Evolutionary conservation across 2,888 invertebrate species (phyloP).

Genomic region (Tinea trinotella): DNA sequence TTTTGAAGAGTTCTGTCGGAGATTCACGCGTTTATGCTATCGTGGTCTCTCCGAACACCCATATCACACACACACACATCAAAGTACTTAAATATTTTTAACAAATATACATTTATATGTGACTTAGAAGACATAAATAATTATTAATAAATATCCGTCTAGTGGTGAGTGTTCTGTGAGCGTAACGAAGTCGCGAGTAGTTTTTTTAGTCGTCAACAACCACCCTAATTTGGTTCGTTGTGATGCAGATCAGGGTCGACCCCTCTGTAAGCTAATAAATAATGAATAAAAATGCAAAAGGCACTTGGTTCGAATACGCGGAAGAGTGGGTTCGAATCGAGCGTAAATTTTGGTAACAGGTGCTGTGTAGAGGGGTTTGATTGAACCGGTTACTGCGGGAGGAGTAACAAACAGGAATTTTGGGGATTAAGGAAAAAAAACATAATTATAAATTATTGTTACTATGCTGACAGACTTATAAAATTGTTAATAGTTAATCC

Average conservation of each 20-base stretch:
- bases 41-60: too few species aligned
- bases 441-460: neutral
- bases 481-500: neutral
- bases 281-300: constrained; percentile 56
- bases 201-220: constrained; percentile 27
- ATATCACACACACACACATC: too few species aligned
- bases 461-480: neutral
- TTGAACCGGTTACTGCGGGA: constrained; percentile 23
- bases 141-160: too few species aligned
- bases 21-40: too few species aligned
- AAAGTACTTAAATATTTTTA: too few species aligned
- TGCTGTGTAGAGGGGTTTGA: constrained; percentile 35
- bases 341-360: constrained; percentile 54
- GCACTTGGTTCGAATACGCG: constrained; percentile 33
- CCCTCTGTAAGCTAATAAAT: constrained; percentile 37
- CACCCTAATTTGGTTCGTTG: constrained; percentile 23
- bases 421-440: neutral
- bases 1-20: too few species aligned
- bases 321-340: constrained; percentile 56
- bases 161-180: too few species aligned
- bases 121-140: too few species aligned
- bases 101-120: too few species aligned
- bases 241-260: constrained; percentile 26
- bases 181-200: constrained; percentile 24
- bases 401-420: constrained; percentile 10